Conservation (phyloP, 2,113 vertebrate genomes). For the Engystomops pustulosus region DNA sequence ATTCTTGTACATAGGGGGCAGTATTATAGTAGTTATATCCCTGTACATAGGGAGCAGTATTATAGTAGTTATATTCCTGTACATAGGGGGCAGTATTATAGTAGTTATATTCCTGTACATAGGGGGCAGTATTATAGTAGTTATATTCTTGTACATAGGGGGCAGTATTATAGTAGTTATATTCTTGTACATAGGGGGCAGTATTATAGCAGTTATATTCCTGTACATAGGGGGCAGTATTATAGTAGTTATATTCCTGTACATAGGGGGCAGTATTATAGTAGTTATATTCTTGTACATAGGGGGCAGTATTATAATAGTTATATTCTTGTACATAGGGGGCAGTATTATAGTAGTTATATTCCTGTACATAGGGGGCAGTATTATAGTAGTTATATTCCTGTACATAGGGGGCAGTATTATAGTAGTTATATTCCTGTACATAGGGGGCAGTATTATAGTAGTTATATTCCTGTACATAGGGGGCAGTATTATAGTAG, state of each 20-base stretch:
- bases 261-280: constrained; percentile 5
- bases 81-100: background rate
- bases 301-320: constrained; percentile 4
- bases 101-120: background rate
- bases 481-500: constrained; percentile 12
- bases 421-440: background rate
- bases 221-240: background rate
- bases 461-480: constrained; percentile 7
- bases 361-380: background rate
- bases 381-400: background rate
- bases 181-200: no score
- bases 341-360: background rate
- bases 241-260: background rate
- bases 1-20: background rate
- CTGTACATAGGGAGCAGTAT: background rate
- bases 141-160: no score
- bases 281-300: background rate
- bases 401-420: background rate
- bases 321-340: constrained; percentile 5
- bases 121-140: no score
- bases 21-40: constrained; percentile 15
- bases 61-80: constrained; percentile 10
- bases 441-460: background rate
- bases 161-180: no score
- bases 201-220: background rate